Conservation (phyloP, 2,797 vertebrate genomes). For the Bradypodion pumilum region DNA sequence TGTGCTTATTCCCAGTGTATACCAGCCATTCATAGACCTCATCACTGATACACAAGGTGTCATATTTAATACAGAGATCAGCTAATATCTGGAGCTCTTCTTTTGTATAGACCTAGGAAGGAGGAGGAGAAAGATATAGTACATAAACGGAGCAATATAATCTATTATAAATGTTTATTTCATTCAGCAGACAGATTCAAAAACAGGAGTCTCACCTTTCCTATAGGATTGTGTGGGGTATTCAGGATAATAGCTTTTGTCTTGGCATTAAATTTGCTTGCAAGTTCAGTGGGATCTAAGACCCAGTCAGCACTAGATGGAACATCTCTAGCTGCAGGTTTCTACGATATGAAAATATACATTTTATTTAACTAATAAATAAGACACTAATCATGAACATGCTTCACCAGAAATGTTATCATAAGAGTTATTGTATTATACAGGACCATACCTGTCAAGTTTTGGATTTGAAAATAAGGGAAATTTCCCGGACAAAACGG, state of each 20-base stretch:
- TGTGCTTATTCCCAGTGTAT: constrained; percentile 88
- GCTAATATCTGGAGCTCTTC: constrained; percentile 91
- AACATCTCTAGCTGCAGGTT: constrained; percentile 68
- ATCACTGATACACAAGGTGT: constrained; percentile 93
- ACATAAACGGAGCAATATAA: constrained; percentile 31
- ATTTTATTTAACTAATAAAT: constrained; percentile 33
- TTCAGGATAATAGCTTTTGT: constrained; percentile 97
- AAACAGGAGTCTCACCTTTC: constrained; percentile 81
- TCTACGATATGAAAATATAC: constrained; percentile 72
- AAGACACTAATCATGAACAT: constrained; percentile 3
- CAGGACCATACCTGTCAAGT: no score
- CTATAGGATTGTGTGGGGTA: constrained; percentile 92
- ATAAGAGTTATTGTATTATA: background rate
- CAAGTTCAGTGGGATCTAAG: constrained; percentile 87
- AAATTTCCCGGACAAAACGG: no score
- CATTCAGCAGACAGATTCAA: background rate
- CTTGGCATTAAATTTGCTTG: constrained; percentile 91
- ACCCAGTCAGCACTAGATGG: constrained; percentile 87
- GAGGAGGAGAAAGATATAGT: constrained; percentile 15
- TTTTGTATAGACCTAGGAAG: constrained; percentile 84
- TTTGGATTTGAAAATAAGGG: no score
- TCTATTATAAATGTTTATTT: constrained; percentile 28
- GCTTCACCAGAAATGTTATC: background rate
- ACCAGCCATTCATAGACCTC: constrained; percentile 98
- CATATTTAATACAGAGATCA: constrained; percentile 91